Evolutionary conservation across 1,140 invertebrate species (phyloP).

Genomic region (Diachasma alloeum): DNA sequence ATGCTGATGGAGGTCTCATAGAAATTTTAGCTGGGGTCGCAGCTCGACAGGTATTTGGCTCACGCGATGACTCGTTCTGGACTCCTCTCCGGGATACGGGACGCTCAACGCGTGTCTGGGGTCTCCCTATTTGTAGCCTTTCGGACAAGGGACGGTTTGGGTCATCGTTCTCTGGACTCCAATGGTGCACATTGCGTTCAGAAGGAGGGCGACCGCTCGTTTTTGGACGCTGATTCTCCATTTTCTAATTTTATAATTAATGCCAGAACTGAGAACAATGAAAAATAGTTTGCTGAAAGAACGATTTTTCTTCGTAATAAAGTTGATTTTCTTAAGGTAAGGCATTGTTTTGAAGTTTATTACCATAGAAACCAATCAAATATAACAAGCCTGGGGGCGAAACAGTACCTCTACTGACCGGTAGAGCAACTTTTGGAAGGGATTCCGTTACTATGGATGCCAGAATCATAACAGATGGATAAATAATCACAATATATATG

Average conservation of each 20-base stretch:
- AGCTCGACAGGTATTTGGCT: slow-evolving; percentile 31
- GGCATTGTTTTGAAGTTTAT: not conserved
- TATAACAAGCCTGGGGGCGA: not conserved
- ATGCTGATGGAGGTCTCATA: slow-evolving; percentile 50
- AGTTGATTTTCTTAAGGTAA: not conserved
- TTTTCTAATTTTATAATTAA: not conserved
- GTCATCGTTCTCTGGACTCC: not conserved
- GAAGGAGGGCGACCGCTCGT: not conserved
- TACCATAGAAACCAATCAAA: not conserved
- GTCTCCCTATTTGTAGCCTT: slow-evolving; percentile 32
- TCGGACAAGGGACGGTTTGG: slow-evolving; percentile 6
- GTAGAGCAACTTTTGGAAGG: not conserved
- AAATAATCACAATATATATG: not conserved
- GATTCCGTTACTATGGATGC: not conserved
- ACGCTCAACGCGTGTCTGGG: slow-evolving; percentile 52
- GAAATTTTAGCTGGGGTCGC: slow-evolving; percentile 41
- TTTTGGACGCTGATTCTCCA: slow-evolving; percentile 6
- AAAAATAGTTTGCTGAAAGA: too few species aligned
- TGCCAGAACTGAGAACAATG: not conserved
- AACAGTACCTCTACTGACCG: not conserved
- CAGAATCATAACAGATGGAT: too few species aligned
- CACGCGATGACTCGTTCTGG: slow-evolving; percentile 44
- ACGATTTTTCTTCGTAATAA: not conserved
- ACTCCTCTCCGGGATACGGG: slow-evolving; percentile 54
- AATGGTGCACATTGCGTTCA: not conserved